These are phyloP conservation scores for Drosophila melanica DNA, from an alignment of 1,140 invertebrate species.

Conservation along the genomic window DNA sequence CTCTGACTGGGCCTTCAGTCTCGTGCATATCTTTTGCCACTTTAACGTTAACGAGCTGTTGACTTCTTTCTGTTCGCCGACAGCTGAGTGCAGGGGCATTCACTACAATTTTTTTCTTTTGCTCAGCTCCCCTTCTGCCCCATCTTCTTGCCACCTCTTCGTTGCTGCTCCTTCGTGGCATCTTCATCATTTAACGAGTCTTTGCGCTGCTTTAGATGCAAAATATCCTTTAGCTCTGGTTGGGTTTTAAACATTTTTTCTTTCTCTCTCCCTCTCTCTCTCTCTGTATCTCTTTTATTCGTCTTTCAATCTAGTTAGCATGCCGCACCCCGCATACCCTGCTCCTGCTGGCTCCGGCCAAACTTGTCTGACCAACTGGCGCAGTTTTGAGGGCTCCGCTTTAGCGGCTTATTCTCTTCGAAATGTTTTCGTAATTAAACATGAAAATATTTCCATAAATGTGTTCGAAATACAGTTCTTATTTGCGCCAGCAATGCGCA, in stretches of 20 bases:
- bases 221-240: constrained; percentile 36
- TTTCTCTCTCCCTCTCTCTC: background rate
- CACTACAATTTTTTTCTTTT: background rate
- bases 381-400: constrained; percentile 15
- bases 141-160: constrained; percentile 1
- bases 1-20: constrained; percentile 20
- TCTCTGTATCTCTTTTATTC: background rate
- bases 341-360: background rate
- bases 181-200: constrained; percentile 43
- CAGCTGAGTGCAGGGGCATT: constrained; percentile 62
- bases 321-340: constrained; percentile 4
- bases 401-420: constrained; percentile 52
- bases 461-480: constrained; percentile 5
- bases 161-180: constrained; percentile 17
- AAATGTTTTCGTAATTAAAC: constrained; percentile 73
- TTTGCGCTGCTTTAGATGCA: constrained; percentile 18
- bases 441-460: constrained; percentile 76
- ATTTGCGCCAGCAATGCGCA: constrained; percentile 1
- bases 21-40: constrained; percentile 77
- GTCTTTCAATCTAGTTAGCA: constrained; percentile 56
- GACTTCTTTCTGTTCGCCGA: constrained; percentile 76
- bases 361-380: constrained; percentile 54
- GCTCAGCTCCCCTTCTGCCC: constrained; percentile 11
- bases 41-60: constrained; percentile 83
- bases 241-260: background rate